Conservation (phyloP, 2,113 vertebrate species). For the Echinops telfairi region DNA sequence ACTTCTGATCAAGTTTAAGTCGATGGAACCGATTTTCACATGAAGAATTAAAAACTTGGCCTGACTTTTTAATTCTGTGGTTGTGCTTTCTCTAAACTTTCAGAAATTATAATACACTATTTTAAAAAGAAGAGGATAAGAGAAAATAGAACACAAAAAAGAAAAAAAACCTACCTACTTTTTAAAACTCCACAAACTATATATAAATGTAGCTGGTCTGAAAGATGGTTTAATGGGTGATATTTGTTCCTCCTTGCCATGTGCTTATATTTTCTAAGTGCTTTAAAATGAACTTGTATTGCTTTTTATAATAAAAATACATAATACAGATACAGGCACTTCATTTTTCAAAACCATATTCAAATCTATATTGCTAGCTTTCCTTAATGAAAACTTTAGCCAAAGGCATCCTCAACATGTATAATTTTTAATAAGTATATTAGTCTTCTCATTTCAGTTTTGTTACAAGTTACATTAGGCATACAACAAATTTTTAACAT, state of each 20-base stretch:
- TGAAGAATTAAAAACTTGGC: slow-evolving; percentile 32
- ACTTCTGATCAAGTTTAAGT: slow-evolving; percentile 26
- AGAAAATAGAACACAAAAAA: not conserved
- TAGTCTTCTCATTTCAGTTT: slow-evolving; percentile 41
- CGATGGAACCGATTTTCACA: not conserved
- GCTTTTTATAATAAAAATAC: slow-evolving; percentile 33
- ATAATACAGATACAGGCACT: not conserved
- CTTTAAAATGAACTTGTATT: not conserved
- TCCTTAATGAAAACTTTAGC: not conserved
- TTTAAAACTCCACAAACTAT: not conserved
- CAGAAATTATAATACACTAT: not conserved
- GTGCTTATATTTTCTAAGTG: not conserved
- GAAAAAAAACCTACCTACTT: not conserved
- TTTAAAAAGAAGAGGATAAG: not conserved
- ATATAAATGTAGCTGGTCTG: not conserved
- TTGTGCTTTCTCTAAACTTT: not conserved
- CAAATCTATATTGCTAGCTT: slow-evolving; percentile 8
- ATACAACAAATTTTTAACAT: slow-evolving; percentile 51
- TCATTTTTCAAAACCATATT: slow-evolving; percentile 37
- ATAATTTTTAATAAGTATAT: slow-evolving; percentile 50
- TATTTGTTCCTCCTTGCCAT: not conserved
- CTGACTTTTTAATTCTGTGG: slow-evolving; percentile 11
- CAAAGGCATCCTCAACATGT: not conserved
- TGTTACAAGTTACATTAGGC: slow-evolving; percentile 38
- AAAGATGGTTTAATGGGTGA: not conserved